Conservation (phyloP, 1,140 invertebrate species). For the Megalopta genalis region DNA sequence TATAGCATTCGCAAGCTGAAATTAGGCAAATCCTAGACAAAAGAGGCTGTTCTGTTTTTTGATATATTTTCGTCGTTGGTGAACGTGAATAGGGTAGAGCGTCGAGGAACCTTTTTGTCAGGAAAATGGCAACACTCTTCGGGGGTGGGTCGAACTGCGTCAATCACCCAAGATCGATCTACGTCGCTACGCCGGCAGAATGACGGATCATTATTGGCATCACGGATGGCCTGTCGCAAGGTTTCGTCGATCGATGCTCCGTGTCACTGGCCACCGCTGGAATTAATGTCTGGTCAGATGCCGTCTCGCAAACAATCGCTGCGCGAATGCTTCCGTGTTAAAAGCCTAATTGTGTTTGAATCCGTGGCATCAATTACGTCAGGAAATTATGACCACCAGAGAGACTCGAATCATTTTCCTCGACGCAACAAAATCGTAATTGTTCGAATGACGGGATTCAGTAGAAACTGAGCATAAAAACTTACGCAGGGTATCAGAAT, state of each 20-base stretch:
- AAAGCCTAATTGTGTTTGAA: constrained; percentile 8
- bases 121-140: constrained; percentile 1
- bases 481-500: too few relatives aligned
- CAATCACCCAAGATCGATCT: constrained; percentile 65
- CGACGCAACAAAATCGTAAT: too few relatives aligned
- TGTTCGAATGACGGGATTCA: too few relatives aligned
- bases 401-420: too few relatives aligned
- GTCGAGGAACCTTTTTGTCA: background rate
- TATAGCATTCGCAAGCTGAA: too few relatives aligned
- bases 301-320: constrained; percentile 73
- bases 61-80: too few relatives aligned
- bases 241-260: constrained; percentile 75
- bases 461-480: too few relatives aligned
- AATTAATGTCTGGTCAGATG: constrained; percentile 75
- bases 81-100: too few relatives aligned
- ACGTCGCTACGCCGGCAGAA: constrained; percentile 63
- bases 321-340: constrained; percentile 64
- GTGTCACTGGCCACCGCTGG: constrained; percentile 74
- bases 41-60: too few relatives aligned
- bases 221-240: constrained; percentile 52
- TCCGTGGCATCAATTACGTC: background rate
- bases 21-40: too few relatives aligned
- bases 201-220: constrained; percentile 72
- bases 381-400: too few relatives aligned
- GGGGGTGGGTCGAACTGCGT: background rate